A percentile compares a stretch with the other conserved stretches of the same genome.
Conservation (phyloP, 1,140 invertebrate genomes). For the Octopus sinensis region DNA sequence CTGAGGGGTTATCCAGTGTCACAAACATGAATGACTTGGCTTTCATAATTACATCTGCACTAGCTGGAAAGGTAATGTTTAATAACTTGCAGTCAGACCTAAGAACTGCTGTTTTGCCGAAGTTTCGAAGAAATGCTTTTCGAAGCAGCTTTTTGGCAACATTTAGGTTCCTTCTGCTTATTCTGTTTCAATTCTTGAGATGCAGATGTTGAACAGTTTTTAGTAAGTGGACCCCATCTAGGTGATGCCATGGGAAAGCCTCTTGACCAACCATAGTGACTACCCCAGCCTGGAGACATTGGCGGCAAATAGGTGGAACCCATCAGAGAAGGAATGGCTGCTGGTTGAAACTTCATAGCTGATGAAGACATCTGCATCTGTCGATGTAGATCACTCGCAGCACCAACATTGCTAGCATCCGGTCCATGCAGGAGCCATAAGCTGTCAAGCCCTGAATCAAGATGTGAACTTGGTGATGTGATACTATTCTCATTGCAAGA, state of each 20-base stretch:
- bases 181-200: background rate
- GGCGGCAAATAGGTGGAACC: background rate
- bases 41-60: too few relatives aligned
- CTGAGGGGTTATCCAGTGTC: too few relatives aligned
- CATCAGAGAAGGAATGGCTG: background rate
- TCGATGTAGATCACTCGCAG: background rate
- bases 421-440: background rate
- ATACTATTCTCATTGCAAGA: background rate
- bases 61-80: too few relatives aligned
- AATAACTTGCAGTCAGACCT: too few relatives aligned
- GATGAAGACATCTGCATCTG: background rate
- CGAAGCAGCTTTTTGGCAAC: background rate
- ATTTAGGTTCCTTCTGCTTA: background rate
- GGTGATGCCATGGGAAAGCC: background rate
- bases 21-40: too few relatives aligned
- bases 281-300: background rate
- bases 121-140: background rate
- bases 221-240: background rate
- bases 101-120: background rate
- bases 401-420: background rate
- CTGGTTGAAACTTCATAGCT: too few relatives aligned
- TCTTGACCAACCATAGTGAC: slow-evolving; percentile 2
- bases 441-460: background rate
- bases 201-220: background rate
- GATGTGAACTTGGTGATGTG: background rate